Conservation (phyloP, 2,888 invertebrate species). For the Amphipyra berbera region DNA sequence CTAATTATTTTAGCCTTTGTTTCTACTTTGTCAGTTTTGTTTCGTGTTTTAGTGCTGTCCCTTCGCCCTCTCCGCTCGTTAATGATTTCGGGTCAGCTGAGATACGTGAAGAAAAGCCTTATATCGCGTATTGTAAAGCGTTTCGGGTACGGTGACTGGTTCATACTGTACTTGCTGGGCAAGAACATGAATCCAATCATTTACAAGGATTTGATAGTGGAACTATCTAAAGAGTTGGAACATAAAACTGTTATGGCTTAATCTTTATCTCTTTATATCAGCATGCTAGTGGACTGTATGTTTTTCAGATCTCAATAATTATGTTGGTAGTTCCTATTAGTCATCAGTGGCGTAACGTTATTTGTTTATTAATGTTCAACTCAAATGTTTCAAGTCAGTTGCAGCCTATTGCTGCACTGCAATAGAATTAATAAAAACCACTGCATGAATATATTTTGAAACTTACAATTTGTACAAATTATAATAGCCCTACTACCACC, state of each 20-base stretch:
- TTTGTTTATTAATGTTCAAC: too few species aligned
- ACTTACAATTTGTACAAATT: not conserved
- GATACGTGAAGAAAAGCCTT: conserved; percentile 86
- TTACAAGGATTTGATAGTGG: conserved; percentile 91
- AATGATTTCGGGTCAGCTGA: conserved; percentile 91
- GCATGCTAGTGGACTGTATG: conserved; percentile 24
- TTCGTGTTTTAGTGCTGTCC: conserved; percentile 90
- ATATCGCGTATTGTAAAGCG: conserved; percentile 87
- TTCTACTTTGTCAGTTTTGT: conserved; percentile 91
- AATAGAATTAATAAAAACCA: too few species aligned
- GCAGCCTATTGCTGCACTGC: too few species aligned
- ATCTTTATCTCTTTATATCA: conserved; percentile 14
- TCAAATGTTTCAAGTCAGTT: too few species aligned
- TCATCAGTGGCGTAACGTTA: too few species aligned
- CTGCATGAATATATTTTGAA: too few species aligned
- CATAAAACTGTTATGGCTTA: conserved; percentile 74
- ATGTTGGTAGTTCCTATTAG: too few species aligned
- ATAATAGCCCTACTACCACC: too few species aligned
- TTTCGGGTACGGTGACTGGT: conserved; percentile 93
- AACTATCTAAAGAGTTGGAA: conserved; percentile 83
- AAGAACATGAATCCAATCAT: conserved; percentile 93
- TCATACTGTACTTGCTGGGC: conserved; percentile 93
- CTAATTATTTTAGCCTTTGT: conserved; percentile 91
- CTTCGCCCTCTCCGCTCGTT: conserved; percentile 90
- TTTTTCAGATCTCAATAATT: not conserved